A percentile compares a stretch with the other conserved stretches of the same genome.
Evolutionary conservation across 2,888 invertebrate genomes (phyloP).

Genomic region (Globia sparganii): DNA sequence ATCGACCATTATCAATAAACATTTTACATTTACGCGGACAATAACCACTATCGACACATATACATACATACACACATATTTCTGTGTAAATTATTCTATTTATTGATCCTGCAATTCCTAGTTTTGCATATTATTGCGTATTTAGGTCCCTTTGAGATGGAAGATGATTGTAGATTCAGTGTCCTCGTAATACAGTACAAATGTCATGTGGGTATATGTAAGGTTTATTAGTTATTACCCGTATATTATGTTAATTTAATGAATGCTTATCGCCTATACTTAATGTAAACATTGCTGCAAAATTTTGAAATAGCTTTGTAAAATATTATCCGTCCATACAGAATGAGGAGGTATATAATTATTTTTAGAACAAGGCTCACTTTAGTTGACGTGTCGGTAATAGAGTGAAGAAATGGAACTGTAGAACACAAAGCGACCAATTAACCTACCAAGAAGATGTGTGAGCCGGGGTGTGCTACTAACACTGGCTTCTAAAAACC

Average conservation of each 20-base stretch:
- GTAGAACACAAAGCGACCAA: conserved; percentile 74
- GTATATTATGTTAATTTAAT: conserved; percentile 84
- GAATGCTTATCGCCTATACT: conserved; percentile 74
- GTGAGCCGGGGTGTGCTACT: conserved; percentile 82
- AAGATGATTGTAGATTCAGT: conserved; percentile 73
- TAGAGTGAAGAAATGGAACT: conserved; percentile 68
- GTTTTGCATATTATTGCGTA: conserved; percentile 68
- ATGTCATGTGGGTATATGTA: conserved; percentile 83
- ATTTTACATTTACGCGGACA: conserved; percentile 65
- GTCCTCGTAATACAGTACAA: conserved; percentile 80
- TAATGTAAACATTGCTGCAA: conserved; percentile 74
- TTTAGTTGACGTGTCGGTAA: conserved; percentile 65
- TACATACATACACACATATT: no score
- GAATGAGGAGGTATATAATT: conserved; percentile 67
- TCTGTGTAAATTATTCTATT: conserved; percentile 64
- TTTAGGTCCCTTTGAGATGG: conserved; percentile 69
- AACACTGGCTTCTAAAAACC: conserved; percentile 86
- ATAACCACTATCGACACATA: conserved; percentile 56
- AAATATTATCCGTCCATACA: conserved; percentile 67
- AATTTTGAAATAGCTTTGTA: conserved; percentile 76
- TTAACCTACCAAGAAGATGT: conserved; percentile 84
- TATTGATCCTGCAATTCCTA: conserved; percentile 60
- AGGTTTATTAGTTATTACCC: conserved; percentile 85
- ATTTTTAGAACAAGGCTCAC: conserved; percentile 69
- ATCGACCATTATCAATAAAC: conserved; percentile 75